These are phyloP conservation scores for Torymus aiolomorphi DNA, from an alignment of 2,888 invertebrate species.

Conservation along the genomic window DNA sequence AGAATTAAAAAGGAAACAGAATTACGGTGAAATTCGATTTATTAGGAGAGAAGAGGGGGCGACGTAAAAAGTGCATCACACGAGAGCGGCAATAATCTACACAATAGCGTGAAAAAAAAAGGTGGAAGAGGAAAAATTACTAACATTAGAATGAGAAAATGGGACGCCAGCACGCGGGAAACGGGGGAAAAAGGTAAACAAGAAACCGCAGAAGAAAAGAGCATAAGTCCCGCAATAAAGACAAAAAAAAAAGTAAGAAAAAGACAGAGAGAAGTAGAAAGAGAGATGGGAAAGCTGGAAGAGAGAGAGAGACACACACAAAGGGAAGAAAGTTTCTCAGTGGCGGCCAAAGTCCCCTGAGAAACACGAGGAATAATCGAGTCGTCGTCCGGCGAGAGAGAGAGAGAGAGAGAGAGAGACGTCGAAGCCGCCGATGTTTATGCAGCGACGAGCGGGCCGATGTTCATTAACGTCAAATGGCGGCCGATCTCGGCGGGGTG, in stretches of 20 bases:
- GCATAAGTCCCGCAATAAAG: background rate
- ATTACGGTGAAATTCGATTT: too few species aligned
- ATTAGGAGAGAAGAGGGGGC: background rate
- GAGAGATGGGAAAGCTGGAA: background rate
- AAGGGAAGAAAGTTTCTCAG: constrained; percentile 7
- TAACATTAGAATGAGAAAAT: constrained; percentile 30
- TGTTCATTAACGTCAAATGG: constrained; percentile 35
- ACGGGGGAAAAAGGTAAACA: background rate
- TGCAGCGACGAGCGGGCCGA: constrained; percentile 27
- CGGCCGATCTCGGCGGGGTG: background rate
- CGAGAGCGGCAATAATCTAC: constrained; percentile 10
- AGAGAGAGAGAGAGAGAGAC: background rate
- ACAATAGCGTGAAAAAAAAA: constrained; percentile 20
- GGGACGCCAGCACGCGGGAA: background rate
- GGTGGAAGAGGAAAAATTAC: constrained; percentile 22
- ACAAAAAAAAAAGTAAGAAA: constrained; percentile 6
- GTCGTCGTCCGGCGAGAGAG: background rate
- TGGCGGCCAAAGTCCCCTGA: constrained; percentile 12
- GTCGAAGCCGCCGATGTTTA: constrained; percentile 21
- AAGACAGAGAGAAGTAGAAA: background rate
- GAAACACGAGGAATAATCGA: constrained; percentile 27
- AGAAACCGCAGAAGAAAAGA: background rate
- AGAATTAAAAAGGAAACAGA: too few species aligned
- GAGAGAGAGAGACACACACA: background rate
- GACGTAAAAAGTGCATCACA: too few species aligned